Evolutionary conservation across 2,888 invertebrate genomes (phyloP), one percentile per base, ranked within the genome.

Genomic region (Parasteatoda lunata): DNA sequence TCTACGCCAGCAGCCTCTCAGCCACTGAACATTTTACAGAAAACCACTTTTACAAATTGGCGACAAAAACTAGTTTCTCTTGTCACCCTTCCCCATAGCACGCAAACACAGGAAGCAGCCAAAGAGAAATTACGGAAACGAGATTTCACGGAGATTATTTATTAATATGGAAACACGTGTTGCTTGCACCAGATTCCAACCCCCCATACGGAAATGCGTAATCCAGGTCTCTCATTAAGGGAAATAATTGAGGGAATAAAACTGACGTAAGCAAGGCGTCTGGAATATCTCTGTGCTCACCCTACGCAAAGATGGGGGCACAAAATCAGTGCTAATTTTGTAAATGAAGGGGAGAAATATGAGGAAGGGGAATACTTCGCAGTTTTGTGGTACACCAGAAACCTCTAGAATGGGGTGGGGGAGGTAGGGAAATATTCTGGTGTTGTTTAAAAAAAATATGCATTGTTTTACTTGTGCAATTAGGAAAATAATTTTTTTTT

Each of bases 131-230:
- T 45, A 65, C 79, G 81, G 81, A 68, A 69, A 54, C 81, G 49
- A 49, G 51, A n/a, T 54, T 69, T 66, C 73, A 8, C n/a, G 69
- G 77, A 83, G 76, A 82, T 83, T 83, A 83, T 70, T 83, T 83
- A 83, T 83, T 77, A 76, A 83, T 83, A 70, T 77, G 47, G 15
- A 59, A 77, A 83, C 83, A 83, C 83, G 71, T 83, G 83, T 83
- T 83, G 83, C 77, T 70, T 15, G 15, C 15, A 11, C 52, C 52
- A n/a, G n/a, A 51, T 30, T 68, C 30, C 59, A 47, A 13, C 59
- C 69, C 59, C 79, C 6, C 9, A 48, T 47, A 68, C 65, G 81
- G 77, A 83, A 83, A 83, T 83, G 75, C 68, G 76, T 54, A 83
- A 77, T 83, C 79, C 65, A 71, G 49, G 70, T 11, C 77, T 30